A percentile compares a stretch with the other conserved stretches of the same genome.
Evolutionary conservation across 1,140 invertebrate species (phyloP).

Genomic region (Drosophila tsacasi): DNA sequence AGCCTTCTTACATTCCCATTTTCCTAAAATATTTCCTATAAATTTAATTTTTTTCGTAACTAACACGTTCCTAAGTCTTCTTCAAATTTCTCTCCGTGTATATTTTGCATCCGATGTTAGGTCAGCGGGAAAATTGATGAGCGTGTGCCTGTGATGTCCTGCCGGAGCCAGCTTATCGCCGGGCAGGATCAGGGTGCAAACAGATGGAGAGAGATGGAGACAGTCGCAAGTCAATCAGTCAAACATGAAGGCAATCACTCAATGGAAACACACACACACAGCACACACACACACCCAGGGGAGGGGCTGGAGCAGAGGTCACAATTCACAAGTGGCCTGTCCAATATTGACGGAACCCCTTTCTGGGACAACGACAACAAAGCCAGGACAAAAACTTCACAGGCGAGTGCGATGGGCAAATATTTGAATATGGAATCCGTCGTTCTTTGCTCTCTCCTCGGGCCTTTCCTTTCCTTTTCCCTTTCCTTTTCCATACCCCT

Average conservation of each 20-base stretch:
- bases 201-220: constrained; percentile 11
- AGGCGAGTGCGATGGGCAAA: constrained; percentile 65
- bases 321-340: constrained; percentile 69
- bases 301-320: constrained; percentile 18
- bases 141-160: constrained; percentile 46
- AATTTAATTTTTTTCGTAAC: background rate
- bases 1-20: background rate
- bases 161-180: constrained; percentile 57
- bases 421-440: constrained; percentile 56
- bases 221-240: constrained; percentile 64
- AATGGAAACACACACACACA: constrained; percentile 63
- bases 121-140: constrained; percentile 25
- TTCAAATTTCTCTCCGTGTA: background rate
- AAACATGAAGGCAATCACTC: constrained; percentile 70
- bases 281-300: constrained; percentile 32
- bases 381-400: constrained; percentile 63
- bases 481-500: background rate
- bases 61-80: background rate
- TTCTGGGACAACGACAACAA: constrained; percentile 22
- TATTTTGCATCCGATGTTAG: constrained; percentile 52
- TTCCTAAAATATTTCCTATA: background rate
- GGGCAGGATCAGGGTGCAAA: constrained; percentile 51
- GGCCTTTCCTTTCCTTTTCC: constrained; percentile 5
- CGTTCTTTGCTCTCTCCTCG: background rate
- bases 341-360: constrained; percentile 74